Conservation (phyloP, 1,140 invertebrate species). For the Drosophila lacertosa region DNA sequence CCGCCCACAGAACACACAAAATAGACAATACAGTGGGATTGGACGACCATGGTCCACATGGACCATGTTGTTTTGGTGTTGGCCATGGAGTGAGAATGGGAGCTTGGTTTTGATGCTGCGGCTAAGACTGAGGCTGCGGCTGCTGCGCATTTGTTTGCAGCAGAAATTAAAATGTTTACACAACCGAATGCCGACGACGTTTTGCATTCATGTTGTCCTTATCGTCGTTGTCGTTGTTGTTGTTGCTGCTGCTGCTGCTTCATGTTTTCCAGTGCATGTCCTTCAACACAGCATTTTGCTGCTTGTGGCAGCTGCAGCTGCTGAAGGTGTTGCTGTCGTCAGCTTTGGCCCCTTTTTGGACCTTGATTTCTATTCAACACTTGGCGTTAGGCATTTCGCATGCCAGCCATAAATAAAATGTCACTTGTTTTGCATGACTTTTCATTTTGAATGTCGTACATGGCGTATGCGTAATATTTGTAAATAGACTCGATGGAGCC, state of each 20-base stretch:
- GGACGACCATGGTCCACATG: constrained; percentile 71
- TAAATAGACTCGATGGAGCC: constrained; percentile 26
- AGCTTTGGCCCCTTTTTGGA: constrained; percentile 1
- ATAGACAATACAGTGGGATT: constrained; percentile 51
- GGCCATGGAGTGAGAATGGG: not conserved
- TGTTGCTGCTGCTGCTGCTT: constrained; percentile 8
- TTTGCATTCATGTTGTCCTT: constrained; percentile 68
- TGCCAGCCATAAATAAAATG: constrained; percentile 53
- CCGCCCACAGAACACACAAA: constrained; percentile 33
- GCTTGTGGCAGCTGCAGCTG: constrained; percentile 24
- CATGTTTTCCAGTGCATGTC: constrained; percentile 45
- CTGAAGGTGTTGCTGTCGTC: constrained; percentile 36
- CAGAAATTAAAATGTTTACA: constrained; percentile 82
- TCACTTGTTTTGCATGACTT: constrained; percentile 44
- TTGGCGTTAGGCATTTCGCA: constrained; percentile 33
- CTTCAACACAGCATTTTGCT: constrained; percentile 50
- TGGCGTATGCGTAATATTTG: constrained; percentile 8
- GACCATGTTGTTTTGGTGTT: constrained; percentile 45
- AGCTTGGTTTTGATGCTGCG: constrained; percentile 5
- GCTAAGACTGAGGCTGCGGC: constrained; percentile 58
- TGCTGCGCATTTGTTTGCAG: constrained; percentile 73
- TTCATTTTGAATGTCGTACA: constrained; percentile 45
- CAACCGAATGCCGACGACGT: constrained; percentile 74
- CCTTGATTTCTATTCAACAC: constrained; percentile 13
- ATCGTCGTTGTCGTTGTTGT: constrained; percentile 25